phyloP scores from a whole-genome alignment of 2,797 vertebrate species.

The Dryobates pubescens region DNA sequence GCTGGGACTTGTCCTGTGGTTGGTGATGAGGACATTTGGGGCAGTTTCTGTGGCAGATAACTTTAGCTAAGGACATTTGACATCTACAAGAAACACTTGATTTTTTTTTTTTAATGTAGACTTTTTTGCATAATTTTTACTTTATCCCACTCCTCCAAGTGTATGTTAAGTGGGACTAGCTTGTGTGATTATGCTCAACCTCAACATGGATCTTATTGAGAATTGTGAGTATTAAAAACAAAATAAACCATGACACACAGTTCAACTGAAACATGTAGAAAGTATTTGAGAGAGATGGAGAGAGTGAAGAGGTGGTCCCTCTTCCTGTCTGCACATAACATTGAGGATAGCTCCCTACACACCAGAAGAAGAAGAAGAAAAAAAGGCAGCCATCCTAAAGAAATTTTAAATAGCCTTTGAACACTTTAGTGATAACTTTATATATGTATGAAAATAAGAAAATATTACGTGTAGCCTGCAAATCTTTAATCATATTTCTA shows the following conservation, averaged over 20 bases:
- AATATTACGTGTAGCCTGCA: not conserved
- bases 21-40: constrained; percentile 17
- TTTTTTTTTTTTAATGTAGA: not conserved
- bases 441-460: too few species aligned
- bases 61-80: not conserved
- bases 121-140: not conserved
- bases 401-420: not conserved
- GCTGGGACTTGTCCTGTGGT: constrained; percentile 61
- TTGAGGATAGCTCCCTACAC: not conserved
- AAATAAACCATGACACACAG: not conserved
- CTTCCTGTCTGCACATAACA: not conserved
- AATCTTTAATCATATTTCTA: not conserved
- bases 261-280: not conserved
- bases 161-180: accelerated
- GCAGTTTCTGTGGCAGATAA: constrained; percentile 2
- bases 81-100: not conserved
- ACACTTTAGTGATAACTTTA: not conserved
- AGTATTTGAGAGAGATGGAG: not conserved
- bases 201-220: not conserved
- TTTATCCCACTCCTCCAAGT: not conserved
- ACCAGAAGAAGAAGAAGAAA: too few species aligned
- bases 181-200: not conserved
- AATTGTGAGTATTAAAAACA: not conserved
- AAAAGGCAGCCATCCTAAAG: not conserved
- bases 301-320: not conserved